A percentile compares a stretch with the other conserved stretches of the same genome.
Conservation (phyloP, 2,113 vertebrate species). For the Odocoileus hemionus region DNA sequence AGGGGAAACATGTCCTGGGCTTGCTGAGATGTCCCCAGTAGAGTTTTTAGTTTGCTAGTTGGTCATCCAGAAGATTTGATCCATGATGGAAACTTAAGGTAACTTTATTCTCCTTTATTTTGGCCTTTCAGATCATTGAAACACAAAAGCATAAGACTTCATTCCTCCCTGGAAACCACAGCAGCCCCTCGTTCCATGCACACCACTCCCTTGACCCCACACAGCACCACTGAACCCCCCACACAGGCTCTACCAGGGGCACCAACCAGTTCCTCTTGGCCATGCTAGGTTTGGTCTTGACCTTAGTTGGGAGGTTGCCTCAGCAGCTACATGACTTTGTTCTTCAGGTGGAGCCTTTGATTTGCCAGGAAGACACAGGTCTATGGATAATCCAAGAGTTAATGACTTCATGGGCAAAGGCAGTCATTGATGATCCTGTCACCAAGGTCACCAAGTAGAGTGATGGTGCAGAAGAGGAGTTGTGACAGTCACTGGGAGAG, state of each 20-base stretch:
- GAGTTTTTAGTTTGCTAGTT: accelerated
- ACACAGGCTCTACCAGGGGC: accelerated
- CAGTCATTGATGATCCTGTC: not conserved
- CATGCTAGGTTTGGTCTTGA: accelerated
- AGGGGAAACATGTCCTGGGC: accelerated
- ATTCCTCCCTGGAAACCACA: not conserved
- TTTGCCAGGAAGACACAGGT: not conserved
- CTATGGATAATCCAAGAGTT: accelerated
- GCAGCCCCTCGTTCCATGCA: accelerated
- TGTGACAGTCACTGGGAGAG: accelerated
- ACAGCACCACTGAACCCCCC: accelerated
- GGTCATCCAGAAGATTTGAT: not conserved
- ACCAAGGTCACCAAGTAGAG: not conserved
- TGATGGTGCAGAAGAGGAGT: not conserved
- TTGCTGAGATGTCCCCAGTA: too few relatives aligned
- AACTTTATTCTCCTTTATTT: not conserved
- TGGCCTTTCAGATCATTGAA: not conserved
- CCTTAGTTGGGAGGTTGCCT: not conserved
- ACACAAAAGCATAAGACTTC: not conserved
- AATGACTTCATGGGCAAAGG: too few relatives aligned
- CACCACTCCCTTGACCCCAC: accelerated
- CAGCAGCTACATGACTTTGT: accelerated
- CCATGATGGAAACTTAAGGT: not conserved
- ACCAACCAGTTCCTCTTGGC: accelerated
- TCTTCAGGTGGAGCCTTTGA: not conserved